Evolutionary conservation across 1,140 invertebrate genomes (phyloP), one percentile per base, ranked within the genome.

Genomic region (Drosophila auraria): DNA sequence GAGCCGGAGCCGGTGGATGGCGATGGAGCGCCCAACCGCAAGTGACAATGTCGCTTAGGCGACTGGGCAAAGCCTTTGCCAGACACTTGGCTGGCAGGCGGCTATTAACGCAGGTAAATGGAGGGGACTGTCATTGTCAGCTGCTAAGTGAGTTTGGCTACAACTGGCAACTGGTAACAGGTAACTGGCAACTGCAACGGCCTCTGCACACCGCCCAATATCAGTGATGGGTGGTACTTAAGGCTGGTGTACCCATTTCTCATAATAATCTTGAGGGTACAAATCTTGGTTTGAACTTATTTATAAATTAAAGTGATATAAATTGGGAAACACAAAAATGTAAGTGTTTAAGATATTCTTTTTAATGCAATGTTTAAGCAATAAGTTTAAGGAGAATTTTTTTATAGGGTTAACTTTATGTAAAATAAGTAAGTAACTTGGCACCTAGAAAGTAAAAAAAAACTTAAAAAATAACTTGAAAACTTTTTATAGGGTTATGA

Each of bases 1-100:
- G 8, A 64, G 40, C 0, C 1, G n/a, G 61, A 54, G 30, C 40
- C 7, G 53, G 15, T 15, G 53, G 53, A 38, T 23, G 51, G 38
- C 14, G 17, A 14, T 17, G 49, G 56, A 59, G 68, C 50, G 27
- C 62, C 63, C 79, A 80, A 91, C 87, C 87, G 78, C 87, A 91
- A 91, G 66, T 87, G 83, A 91, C 87, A 87, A 90, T 75, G 89
- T 87, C 77, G 81, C 74, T 79, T 78, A 61, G 87, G 84, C 83
- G 76, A 91, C 78, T 82, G 84, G 59, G 59, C 62, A 70, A 62
- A 60, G 72, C 72, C 59, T 66, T 64, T 66, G 40, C 58, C 68
- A 74, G 74, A 70, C 69, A 74, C 50, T 71, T 81, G 71, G 63
- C 63, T 81, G 71, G 54, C 63, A 71, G 66, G 54, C 74, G 68